These are phyloP conservation scores for Hyperoplus lanceolatus DNA, from an alignment of 2,797 vertebrate genomes.

Conservation along the genomic window DNA sequence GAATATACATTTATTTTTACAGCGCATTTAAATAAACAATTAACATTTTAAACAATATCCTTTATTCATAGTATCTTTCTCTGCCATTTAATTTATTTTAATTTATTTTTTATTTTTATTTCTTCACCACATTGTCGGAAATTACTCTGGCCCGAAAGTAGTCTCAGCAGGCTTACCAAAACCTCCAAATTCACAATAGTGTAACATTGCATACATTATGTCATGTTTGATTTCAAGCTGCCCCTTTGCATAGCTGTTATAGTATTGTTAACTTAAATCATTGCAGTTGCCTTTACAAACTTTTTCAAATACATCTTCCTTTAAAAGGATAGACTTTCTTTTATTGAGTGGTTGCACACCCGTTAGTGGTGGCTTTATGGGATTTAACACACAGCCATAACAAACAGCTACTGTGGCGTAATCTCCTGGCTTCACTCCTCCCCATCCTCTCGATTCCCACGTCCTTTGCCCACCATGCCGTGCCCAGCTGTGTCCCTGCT, in stretches of 20 bases:
- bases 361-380: conserved; percentile 25
- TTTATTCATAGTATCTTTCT: neutral
- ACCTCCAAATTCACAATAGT: neutral
- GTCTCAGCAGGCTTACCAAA: neutral
- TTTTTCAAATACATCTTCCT: neutral
- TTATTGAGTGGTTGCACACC: neutral
- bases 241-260: neutral
- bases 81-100: too few species aligned
- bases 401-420: conserved; percentile 48
- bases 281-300: neutral
- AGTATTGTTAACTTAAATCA: neutral
- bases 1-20: neutral
- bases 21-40: neutral
- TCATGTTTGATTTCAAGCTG: neutral
- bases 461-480: conserved; percentile 42
- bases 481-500: conserved; percentile 57
- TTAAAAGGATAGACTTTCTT: conserved; percentile 10
- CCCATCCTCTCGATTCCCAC: conserved; percentile 46
- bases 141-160: neutral
- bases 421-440: conserved; percentile 48
- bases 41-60: neutral
- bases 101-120: neutral
- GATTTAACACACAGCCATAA: conserved; percentile 38
- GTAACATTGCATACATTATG: too few species aligned
- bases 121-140: neutral